Evolutionary conservation across 2,888 invertebrate species (phyloP).

Genomic region (Metalampra italica): DNA sequence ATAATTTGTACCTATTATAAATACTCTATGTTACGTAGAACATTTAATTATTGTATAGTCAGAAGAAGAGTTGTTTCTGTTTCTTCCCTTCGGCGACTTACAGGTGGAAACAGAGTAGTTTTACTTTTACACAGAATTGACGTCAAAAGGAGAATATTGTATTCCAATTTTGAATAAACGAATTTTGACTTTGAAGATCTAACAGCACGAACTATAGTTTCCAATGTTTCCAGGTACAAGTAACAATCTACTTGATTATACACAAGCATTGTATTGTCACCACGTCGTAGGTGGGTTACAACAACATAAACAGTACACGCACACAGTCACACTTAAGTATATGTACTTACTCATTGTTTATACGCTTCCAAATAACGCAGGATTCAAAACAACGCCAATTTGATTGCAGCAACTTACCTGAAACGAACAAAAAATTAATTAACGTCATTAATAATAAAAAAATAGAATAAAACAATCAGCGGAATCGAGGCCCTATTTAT

Average conservation of each 20-base stretch:
- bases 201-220: too few species aligned
- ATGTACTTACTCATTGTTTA: slow-evolving; percentile 32
- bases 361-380: slow-evolving; percentile 28
- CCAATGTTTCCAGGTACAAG: slow-evolving; percentile 26
- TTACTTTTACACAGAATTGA: too few species aligned
- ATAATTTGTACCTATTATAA: too few species aligned
- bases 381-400: slow-evolving; percentile 47
- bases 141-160: too few species aligned
- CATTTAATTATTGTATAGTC: too few species aligned
- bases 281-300: slow-evolving; percentile 10
- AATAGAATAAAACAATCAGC: slow-evolving; percentile 37
- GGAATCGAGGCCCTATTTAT: slow-evolving; percentile 39
- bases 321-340: neutral
- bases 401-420: slow-evolving; percentile 64
- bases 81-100: too few species aligned
- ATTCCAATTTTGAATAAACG: too few species aligned
- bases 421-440: slow-evolving; percentile 46
- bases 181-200: too few species aligned
- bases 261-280: slow-evolving; percentile 11
- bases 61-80: too few species aligned
- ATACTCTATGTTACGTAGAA: too few species aligned
- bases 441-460: slow-evolving; percentile 44
- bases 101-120: too few species aligned
- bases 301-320: slow-evolving; percentile 1
- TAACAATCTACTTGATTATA: slow-evolving; percentile 25